These are phyloP conservation scores for Ptychoptera albimana DNA, from an alignment of 2,888 invertebrate species.

Conservation along the genomic window DNA sequence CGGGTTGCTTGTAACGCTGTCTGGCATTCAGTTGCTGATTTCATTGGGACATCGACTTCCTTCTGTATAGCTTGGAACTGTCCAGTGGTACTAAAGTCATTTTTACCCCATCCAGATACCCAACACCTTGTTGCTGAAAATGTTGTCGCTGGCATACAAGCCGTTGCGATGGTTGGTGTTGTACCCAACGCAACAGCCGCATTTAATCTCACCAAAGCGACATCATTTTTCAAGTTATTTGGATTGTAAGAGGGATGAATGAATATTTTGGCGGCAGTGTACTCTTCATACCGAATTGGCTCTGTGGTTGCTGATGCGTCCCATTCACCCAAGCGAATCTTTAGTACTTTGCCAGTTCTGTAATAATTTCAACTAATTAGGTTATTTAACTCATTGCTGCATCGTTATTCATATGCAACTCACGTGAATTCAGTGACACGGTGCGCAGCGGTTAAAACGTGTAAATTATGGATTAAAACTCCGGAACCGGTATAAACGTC, in stretches of 20 bases:
- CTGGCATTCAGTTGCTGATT: constrained; percentile 49
- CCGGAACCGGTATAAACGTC: constrained; percentile 58
- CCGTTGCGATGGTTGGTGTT: constrained; percentile 40
- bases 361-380: background rate
- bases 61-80: constrained; percentile 51
- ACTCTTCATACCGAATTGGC: constrained; percentile 47
- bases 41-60: constrained; percentile 58
- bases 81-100: constrained; percentile 44
- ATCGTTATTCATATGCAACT: constrained; percentile 19
- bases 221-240: constrained; percentile 59
- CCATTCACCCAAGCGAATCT: constrained; percentile 63
- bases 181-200: constrained; percentile 38
- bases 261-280: constrained; percentile 38
- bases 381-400: background rate
- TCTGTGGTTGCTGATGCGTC: constrained; percentile 48
- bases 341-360: constrained; percentile 29
- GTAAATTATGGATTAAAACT: constrained; percentile 46
- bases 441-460: constrained; percentile 60
- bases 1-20: constrained; percentile 43
- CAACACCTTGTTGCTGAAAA: constrained; percentile 36
- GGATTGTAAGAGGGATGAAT: constrained; percentile 50
- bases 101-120: constrained; percentile 80
- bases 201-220: constrained; percentile 61
- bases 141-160: constrained; percentile 39
- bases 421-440: constrained; percentile 41